Evolutionary conservation across 2,888 invertebrate species (phyloP), one percentile per base, ranked within the genome.

Genomic region (Pseudococcus viburni): DNA sequence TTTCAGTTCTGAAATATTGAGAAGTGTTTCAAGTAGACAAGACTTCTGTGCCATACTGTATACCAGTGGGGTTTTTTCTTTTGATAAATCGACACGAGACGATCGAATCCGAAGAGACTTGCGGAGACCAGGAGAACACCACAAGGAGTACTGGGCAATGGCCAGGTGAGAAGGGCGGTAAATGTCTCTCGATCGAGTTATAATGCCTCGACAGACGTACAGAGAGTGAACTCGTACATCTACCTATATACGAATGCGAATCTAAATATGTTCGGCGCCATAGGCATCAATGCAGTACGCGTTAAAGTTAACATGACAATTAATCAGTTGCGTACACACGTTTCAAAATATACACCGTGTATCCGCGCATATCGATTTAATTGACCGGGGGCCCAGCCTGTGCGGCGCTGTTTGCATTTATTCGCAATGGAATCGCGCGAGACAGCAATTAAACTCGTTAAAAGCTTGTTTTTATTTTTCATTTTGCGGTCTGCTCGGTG

Each of bases 241-340:
- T 55, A 17, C 55, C 0, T 68, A 33, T 5, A 73, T 8, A 77
- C 17, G 15, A 6, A 39, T 39, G 39, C 77, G n/a, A 77, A 77
- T 77, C 39, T 77, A 86, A 86, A 86, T 86, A 86, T 86, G 22
- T 86, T 86, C 86, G 86, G 86, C 86, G 86, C 86, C 86, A 86
- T 73, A 26, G 86, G 86, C 86, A 86, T 86, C 86, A 86, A 73
- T 86, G 86, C 73, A 26, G n/a, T 48, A 46, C 73, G 86, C 86
- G 86, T 73, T 86, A 73, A 64, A 86, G 46, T 64, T 86, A 86
- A 86, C 86, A 73, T 86, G 86, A 86, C 86, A 86, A 86, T 86
- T 86, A 86, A 86, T 86, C 86, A 86, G 86, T 39, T 26, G 39
- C 42, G 33, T 85, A 55, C 51, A 55, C 51, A 39, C 86, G 73